These are phyloP conservation scores for Drosophila mulleri DNA, from an alignment of 2,888 invertebrate species.

Conservation along the genomic window DNA sequence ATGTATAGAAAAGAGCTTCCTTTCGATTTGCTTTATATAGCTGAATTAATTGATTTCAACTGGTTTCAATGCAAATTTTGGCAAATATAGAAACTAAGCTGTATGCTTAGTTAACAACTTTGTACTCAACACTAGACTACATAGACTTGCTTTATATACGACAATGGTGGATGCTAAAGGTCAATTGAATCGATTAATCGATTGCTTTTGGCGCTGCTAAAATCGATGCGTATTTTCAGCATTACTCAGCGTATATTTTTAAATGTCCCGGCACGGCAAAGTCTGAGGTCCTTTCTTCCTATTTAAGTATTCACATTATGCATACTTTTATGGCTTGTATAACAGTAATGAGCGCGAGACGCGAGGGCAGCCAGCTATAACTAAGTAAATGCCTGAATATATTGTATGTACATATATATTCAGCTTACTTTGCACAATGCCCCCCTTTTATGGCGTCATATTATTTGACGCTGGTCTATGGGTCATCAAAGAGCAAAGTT, in stretches of 20 bases:
- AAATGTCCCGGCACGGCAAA: conserved; percentile 9
- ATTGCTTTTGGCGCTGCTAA: conserved; percentile 33
- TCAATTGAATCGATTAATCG: conserved; percentile 43
- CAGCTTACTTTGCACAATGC: conserved; percentile 30
- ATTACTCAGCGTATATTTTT: conserved; percentile 24
- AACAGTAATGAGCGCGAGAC: conserved; percentile 33
- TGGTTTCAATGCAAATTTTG: neutral
- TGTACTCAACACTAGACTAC: too few relatives aligned
- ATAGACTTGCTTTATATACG: too few relatives aligned
- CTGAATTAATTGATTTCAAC: neutral
- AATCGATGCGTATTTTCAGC: conserved; percentile 29
- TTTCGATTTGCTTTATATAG: neutral
- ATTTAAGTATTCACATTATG: conserved; percentile 44
- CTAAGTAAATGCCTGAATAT: conserved; percentile 40
- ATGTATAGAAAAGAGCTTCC: neutral
- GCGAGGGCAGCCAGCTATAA: conserved; percentile 33
- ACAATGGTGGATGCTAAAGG: too few relatives aligned
- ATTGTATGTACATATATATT: conserved; percentile 17
- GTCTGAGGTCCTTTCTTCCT: neutral
- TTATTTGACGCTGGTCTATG: conserved; percentile 52
- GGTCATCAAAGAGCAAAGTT: conserved; percentile 24
- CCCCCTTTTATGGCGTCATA: conserved; percentile 63
- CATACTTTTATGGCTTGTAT: conserved; percentile 44
- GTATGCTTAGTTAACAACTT: too few relatives aligned
- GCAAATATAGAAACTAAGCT: too few relatives aligned